These are phyloP conservation scores for Crotalus horridus DNA, from an alignment of 2,113 vertebrate species.

Conservation along the genomic window DNA sequence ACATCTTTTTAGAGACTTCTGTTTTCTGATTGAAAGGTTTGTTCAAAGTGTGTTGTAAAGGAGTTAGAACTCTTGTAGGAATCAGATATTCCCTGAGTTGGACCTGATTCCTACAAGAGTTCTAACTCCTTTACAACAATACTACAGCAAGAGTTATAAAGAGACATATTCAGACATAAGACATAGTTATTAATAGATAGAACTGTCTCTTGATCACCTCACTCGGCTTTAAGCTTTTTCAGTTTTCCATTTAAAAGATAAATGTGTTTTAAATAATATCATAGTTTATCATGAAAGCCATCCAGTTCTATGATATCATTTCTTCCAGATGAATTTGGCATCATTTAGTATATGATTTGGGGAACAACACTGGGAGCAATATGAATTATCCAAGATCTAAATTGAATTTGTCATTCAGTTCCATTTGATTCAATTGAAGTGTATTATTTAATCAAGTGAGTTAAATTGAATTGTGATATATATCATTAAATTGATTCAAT, in stretches of 20 bases:
- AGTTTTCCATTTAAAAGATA: neutral
- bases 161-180: neutral
- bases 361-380: neutral
- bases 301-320: neutral
- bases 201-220: neutral
- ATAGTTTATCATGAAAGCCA: neutral
- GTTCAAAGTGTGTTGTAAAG: neutral
- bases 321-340: neutral
- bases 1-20: neutral
- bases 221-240: neutral
- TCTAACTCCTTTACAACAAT: neutral
- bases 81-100: neutral
- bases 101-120: too few species aligned
- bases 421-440: neutral
- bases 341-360: neutral
- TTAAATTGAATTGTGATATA: neutral
- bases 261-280: neutral
- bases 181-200: neutral
- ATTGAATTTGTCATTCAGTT: neutral
- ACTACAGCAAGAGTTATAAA: neutral
- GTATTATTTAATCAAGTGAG: neutral
- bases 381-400: neutral
- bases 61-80: neutral
- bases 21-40: neutral
- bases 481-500: neutral